Evolutionary conservation across 2,797 vertebrate species (phyloP).

Genomic region (Cirrhinus mrigala): DNA sequence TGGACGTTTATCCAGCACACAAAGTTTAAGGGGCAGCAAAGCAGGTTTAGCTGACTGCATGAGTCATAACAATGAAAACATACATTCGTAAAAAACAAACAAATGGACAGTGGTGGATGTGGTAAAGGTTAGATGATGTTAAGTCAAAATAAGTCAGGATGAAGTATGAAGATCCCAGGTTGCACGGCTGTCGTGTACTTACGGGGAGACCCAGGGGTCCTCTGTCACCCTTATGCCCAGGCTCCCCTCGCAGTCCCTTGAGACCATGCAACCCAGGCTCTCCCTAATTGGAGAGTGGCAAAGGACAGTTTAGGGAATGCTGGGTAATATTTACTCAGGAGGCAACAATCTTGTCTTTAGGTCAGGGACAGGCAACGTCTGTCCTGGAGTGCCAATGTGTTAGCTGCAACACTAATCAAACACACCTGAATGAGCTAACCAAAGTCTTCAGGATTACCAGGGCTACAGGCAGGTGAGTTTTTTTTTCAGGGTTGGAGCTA

Average conservation of each 20-base stretch:
- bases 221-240: conserved; percentile 97
- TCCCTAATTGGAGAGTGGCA: conserved; percentile 90
- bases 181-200: conserved; percentile 79
- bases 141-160: conserved; percentile 6
- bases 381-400: too few relatives aligned
- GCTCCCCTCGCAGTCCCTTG: conserved; percentile 95
- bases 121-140: conserved; percentile 25
- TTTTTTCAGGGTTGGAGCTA: too few relatives aligned
- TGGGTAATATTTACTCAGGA: conserved; percentile 7
- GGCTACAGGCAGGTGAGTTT: too few relatives aligned
- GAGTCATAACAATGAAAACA: neutral
- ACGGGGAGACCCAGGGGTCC: conserved; percentile 98
- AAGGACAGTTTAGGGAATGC: conserved; percentile 73
- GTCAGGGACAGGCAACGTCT: too few relatives aligned
- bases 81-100: neutral
- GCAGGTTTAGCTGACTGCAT: conserved; percentile 27
- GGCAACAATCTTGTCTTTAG: neutral
- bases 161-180: conserved; percentile 34
- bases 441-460: too few relatives aligned
- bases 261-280: conserved; percentile 95
- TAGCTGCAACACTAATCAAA: too few relatives aligned
- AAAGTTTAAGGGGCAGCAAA: conserved; percentile 1
- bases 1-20: conserved; percentile 56
- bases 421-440: too few relatives aligned
- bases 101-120: conserved; percentile 22